Percentiles rank a stretch among this genome's conserved stretches.
These are phyloP conservation scores for Melanargia galathea DNA, from an alignment of 2,888 invertebrate species.

Conservation along the genomic window DNA sequence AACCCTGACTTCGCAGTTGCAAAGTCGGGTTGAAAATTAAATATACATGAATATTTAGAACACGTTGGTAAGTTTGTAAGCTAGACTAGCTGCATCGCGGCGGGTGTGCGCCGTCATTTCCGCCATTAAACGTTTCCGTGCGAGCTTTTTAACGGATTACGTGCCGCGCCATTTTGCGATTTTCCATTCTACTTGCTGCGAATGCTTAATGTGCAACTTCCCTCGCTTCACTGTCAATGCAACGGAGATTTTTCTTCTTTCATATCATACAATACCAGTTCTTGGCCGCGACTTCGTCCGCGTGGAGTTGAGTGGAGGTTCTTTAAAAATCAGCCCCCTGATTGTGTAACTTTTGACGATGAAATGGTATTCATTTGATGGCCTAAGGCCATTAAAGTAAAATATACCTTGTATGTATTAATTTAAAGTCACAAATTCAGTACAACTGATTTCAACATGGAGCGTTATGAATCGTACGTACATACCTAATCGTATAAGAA, in stretches of 20 bases:
- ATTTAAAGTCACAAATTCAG: no score
- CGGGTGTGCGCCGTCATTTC: conserved; percentile 11
- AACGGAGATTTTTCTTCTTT: not conserved
- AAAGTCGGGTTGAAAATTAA: no score
- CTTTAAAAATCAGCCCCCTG: no score
- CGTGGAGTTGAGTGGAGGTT: no score
- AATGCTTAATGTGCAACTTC: conserved; percentile 20
- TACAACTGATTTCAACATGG: no score
- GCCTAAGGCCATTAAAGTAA: no score
- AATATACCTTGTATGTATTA: no score
- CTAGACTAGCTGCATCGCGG: not conserved
- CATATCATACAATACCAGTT: not conserved
- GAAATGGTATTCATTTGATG: no score
- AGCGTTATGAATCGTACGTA: no score
- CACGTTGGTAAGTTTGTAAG: not conserved
- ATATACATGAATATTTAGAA: not conserved
- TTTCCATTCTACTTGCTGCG: conserved; percentile 27
- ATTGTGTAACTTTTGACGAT: no score
- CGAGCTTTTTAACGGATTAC: conserved; percentile 46
- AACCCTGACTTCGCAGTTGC: no score
- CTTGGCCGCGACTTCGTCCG: not conserved
- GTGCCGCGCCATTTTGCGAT: conserved; percentile 45
- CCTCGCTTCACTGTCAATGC: conserved; percentile 2
- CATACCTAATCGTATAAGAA: no score
- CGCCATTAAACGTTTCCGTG: conserved; percentile 40